Conservation (phyloP, 2,113 vertebrate genomes). For the Notarius lentiginosus region DNA sequence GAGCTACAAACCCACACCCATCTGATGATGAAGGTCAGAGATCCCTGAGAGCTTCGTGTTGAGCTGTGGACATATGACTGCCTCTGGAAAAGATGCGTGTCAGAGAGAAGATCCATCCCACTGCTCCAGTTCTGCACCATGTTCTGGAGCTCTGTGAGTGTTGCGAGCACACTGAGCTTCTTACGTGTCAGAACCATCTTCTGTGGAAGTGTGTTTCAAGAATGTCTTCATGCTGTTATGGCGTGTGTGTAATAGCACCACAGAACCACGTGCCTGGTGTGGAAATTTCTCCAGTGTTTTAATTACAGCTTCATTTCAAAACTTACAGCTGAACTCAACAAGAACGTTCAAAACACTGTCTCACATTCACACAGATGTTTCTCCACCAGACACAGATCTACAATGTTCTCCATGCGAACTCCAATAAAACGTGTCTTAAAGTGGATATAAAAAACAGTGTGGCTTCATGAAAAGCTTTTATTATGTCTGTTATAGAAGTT, state of each 20-base stretch:
- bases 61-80: neutral
- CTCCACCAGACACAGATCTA: neutral
- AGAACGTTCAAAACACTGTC: neutral
- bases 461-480: conserved; percentile 10
- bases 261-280: neutral
- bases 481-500: conserved; percentile 1
- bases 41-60: neutral
- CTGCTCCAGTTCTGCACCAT: neutral
- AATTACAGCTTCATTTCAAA: neutral
- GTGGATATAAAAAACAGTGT: neutral
- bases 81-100: neutral
- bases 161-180: neutral
- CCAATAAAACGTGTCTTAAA: neutral
- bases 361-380: neutral
- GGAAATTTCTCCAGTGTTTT: neutral
- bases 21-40: neutral
- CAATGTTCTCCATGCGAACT: neutral
- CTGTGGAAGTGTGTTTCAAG: neutral
- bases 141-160: neutral
- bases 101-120: neutral
- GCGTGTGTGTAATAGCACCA: neutral
- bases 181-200: neutral
- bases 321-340: neutral
- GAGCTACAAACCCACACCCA: neutral
- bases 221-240: neutral